A percentile compares a stretch with the other conserved stretches of the same genome.
Evolutionary conservation across 2,888 invertebrate genomes (phyloP).

Genomic region (Mesorhabditis spiculigera): DNA sequence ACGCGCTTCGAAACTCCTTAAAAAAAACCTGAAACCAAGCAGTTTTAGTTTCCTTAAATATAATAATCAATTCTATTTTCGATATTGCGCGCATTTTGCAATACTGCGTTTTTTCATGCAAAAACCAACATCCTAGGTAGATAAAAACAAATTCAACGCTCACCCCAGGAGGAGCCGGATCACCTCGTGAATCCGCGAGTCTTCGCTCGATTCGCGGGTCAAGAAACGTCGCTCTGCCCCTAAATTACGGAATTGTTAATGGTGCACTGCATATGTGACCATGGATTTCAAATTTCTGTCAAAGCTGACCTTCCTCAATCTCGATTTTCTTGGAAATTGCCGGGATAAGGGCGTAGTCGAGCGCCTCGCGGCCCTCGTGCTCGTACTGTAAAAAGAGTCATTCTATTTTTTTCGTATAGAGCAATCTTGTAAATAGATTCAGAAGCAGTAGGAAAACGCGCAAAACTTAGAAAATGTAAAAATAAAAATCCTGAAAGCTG

Average conservation of each 20-base stretch:
- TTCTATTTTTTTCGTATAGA: background rate
- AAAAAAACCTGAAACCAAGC: no score
- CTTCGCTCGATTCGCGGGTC: conserved; percentile 80
- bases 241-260: conserved; percentile 18
- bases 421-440: no score
- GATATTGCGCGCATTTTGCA: no score
- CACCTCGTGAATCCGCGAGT: conserved; percentile 68
- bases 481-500: no score
- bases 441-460: no score
- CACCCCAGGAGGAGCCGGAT: conserved; percentile 69
- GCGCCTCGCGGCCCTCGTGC: conserved; percentile 54
- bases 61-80: no score
- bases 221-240: conserved; percentile 95
- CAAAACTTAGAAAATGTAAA: no score
- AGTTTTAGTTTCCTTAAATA: no score
- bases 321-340: conserved; percentile 42
- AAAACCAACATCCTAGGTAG: no score
- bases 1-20: no score
- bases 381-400: conserved; percentile 38
- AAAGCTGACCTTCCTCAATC: conserved; percentile 68
- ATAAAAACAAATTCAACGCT: background rate
- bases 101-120: no score
- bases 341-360: conserved; percentile 52
- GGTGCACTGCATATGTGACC: background rate
- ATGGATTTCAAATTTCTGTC: background rate